A percentile compares a stretch with the other conserved stretches of the same genome.
phyloP scores from a whole-genome alignment of 92 coral and sea anemone genomes.

The Chrysogorgia sp. region DNA sequence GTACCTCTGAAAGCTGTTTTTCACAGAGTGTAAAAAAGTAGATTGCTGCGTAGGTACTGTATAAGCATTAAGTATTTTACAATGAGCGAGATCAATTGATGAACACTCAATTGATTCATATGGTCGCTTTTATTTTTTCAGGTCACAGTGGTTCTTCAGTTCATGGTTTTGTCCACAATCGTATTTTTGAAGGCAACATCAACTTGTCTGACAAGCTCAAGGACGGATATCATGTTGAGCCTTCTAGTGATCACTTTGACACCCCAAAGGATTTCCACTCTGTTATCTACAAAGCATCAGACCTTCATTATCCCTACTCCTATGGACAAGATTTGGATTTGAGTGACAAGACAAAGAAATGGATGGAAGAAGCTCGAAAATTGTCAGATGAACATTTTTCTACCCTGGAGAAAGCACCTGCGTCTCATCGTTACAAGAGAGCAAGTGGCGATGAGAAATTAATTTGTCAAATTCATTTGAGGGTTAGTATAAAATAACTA shows the following conservation, averaged over 20 bases:
- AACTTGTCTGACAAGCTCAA: slow-evolving; percentile 60
- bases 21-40: neutral
- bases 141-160: slow-evolving; percentile 71
- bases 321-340: slow-evolving; percentile 81
- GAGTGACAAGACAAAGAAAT: slow-evolving; percentile 66
- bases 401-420: slow-evolving; percentile 33
- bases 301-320: slow-evolving; percentile 76
- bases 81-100: too few species aligned
- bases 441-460: slow-evolving; percentile 47
- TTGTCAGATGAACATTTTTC: slow-evolving; percentile 59
- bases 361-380: slow-evolving; percentile 79
- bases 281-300: slow-evolving; percentile 79
- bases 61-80: neutral
- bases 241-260: slow-evolving; percentile 77
- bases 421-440: slow-evolving; percentile 79
- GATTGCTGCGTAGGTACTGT: too few species aligned
- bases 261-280: slow-evolving; percentile 77
- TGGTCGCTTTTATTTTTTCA: slow-evolving; percentile 17
- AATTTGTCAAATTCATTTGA: slow-evolving; percentile 75
- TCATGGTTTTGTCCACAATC: slow-evolving; percentile 88
- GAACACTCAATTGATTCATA: neutral
- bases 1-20: neutral
- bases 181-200: slow-evolving; percentile 89
- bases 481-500: slow-evolving; percentile 48
- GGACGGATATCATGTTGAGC: slow-evolving; percentile 85